Base-by-base conservation (phyloP, 2,113 vertebrate species). In the Datnioides undecimradiatus region DNA sequence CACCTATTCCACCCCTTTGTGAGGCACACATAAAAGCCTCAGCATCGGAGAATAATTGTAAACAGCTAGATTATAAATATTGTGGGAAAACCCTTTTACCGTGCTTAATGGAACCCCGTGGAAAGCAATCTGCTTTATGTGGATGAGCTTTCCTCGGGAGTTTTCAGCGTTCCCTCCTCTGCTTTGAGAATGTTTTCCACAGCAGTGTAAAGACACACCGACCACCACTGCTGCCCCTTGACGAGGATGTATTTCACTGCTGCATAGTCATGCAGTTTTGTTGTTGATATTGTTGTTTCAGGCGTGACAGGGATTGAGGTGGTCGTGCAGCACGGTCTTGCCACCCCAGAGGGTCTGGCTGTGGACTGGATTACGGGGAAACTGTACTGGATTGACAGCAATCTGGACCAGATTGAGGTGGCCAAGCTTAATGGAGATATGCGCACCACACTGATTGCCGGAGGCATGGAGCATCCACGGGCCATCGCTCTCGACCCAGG, bases 371-470 rank as follows among this genome's bases (percentile, higher is more conserved):
- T 99, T 78, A 97, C 97, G 25, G 97, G 95, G 70, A 99, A 99
- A 87, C 96, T 99, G 23, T 99, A 99, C 89, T 99, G 98, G 98
- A 98, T 99, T 78, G 98, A 99, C 92, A 99, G 98, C 91, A 99
- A 99, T 79, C 91, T 99, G 95, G 98, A 99, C 87, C 98, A 99
- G 91, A 99, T 99, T 0, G 98, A 99, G 92, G 98, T 99, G 43
- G 98, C 98, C 55, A 96, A 97, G 88, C 93, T 99, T 2, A 97
- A 99, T 40, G 98, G 98, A 55, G 94, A 96, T 48, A 94, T 99
- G 94, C 96, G 98, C 85, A 95, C 97, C 29, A 99, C 98, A 0
- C 91, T 99, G 59, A 98, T 99, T 66, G 98, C 98, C 4, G 98
- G 98, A 59, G 97, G 96, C 60, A 99, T 99, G 98, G 98, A 99